Percentiles rank a stretch among this genome's conserved stretches.
phyloP scores from a whole-genome alignment of 2,888 invertebrate genomes.

The Pristionchus arcanus region DNA sequence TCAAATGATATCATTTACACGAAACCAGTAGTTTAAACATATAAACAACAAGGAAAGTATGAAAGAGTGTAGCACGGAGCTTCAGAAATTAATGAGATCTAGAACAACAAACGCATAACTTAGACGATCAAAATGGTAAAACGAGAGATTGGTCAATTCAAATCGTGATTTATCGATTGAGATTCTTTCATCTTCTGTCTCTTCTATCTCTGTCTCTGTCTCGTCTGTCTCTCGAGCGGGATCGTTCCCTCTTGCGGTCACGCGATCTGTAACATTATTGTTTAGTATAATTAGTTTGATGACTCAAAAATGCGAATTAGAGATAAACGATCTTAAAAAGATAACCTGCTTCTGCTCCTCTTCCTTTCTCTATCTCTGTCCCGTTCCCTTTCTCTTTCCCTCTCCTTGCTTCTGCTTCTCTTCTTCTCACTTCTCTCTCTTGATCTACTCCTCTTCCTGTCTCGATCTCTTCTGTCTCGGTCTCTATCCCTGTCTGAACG shows the following conservation, averaged over 20 bases:
- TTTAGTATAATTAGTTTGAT: background rate
- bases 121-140: slow-evolving; percentile 26
- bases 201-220: slow-evolving; percentile 51
- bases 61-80: background rate
- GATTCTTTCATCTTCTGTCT: slow-evolving; percentile 42
- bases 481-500: slow-evolving; percentile 56
- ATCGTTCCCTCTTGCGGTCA: slow-evolving; percentile 61
- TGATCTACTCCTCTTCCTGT: slow-evolving; percentile 58
- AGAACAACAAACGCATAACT: slow-evolving; percentile 18
- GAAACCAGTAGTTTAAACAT: slow-evolving; percentile 5
- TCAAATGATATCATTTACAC: slow-evolving; percentile 26
- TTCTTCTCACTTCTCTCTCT: slow-evolving; percentile 58
- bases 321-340: background rate
- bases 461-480: slow-evolving; percentile 58
- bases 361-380: slow-evolving; percentile 44
- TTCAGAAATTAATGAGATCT: slow-evolving; percentile 27
- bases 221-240: slow-evolving; percentile 61
- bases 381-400: slow-evolving; percentile 58
- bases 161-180: background rate
- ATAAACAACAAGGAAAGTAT: background rate
- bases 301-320: background rate
- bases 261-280: slow-evolving; percentile 40
- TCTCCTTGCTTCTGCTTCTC: slow-evolving; percentile 54
- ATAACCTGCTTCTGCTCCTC: slow-evolving; percentile 38
- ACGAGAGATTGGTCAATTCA: slow-evolving; percentile 27